Percentiles rank a stretch among this genome's conserved stretches.
phyloP scores from a whole-genome alignment of 2,797 vertebrate genomes.

The Halcyon badia region DNA sequence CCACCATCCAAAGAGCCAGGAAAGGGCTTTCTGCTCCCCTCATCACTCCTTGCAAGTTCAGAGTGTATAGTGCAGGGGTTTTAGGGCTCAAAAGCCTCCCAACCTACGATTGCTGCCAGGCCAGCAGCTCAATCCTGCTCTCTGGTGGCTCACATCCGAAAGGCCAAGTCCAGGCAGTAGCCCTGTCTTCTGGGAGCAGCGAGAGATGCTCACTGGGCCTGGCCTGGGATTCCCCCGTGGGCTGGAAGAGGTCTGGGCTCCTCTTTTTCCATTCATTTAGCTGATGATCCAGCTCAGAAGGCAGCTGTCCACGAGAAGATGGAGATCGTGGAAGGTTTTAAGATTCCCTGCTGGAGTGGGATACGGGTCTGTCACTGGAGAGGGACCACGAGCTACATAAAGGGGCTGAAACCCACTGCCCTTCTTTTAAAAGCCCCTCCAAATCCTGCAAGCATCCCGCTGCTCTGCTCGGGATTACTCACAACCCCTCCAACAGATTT shows the following conservation, averaged over 20 bases:
- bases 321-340: neutral
- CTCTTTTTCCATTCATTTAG: neutral
- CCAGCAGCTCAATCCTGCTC: conserved; percentile 59
- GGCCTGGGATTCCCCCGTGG: accelerated
- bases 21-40: neutral
- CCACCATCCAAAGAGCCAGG: neutral
- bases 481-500: neutral
- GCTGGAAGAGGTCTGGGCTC: neutral
- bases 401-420: neutral
- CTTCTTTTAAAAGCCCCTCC: neutral
- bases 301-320: neutral
- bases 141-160: conserved; percentile 15
- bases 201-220: accelerated
- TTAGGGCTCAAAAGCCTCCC: accelerated
- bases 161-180: neutral
- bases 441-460: neutral
- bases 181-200: accelerated
- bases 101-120: accelerated
- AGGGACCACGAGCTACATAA: accelerated
- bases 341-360: neutral
- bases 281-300: neutral
- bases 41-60: neutral
- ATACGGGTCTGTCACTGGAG: accelerated
- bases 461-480: neutral
- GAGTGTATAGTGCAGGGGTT: accelerated